These are phyloP conservation scores for Kradibia gibbosae DNA, from an alignment of 1,140 invertebrate species.

Conservation along the genomic window DNA sequence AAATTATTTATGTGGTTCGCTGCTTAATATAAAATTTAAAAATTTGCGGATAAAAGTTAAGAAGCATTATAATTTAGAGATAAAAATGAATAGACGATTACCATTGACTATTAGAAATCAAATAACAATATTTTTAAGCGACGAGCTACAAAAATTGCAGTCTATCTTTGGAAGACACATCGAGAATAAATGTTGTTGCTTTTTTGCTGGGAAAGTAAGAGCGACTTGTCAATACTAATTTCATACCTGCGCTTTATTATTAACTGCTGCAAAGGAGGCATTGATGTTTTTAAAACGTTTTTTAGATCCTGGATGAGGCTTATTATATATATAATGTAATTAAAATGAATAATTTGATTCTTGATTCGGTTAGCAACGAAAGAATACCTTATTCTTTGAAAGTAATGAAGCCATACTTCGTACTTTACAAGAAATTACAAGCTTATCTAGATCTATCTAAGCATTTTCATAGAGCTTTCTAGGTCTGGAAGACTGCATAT, in stretches of 20 bases:
- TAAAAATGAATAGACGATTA: neutral
- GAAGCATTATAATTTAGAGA: neutral
- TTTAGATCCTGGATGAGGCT: constrained; percentile 25
- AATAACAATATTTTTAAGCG: constrained; percentile 12
- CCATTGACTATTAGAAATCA: neutral
- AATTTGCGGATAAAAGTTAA: neutral
- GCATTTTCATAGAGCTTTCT: no score
- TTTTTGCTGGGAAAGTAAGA: constrained; percentile 36
- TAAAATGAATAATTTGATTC: neutral
- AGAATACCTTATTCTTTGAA: neutral
- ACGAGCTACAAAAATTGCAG: neutral
- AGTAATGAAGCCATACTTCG: neutral
- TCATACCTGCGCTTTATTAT: no score
- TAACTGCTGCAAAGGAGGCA: neutral
- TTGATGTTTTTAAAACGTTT: constrained; percentile 5
- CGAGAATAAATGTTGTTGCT: constrained; percentile 11
- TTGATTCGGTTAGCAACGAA: neutral
- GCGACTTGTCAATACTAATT: no score
- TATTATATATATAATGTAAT: neutral
- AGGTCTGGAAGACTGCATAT: no score
- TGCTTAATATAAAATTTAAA: neutral
- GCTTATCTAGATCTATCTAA: neutral
- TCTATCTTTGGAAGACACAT: neutral
- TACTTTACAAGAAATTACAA: neutral
- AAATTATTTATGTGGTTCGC: neutral